A percentile compares a stretch with the other conserved stretches of the same genome.
Evolutionary conservation across 2,888 invertebrate species (phyloP).

Genomic region (Cheilosia variabilis): DNA sequence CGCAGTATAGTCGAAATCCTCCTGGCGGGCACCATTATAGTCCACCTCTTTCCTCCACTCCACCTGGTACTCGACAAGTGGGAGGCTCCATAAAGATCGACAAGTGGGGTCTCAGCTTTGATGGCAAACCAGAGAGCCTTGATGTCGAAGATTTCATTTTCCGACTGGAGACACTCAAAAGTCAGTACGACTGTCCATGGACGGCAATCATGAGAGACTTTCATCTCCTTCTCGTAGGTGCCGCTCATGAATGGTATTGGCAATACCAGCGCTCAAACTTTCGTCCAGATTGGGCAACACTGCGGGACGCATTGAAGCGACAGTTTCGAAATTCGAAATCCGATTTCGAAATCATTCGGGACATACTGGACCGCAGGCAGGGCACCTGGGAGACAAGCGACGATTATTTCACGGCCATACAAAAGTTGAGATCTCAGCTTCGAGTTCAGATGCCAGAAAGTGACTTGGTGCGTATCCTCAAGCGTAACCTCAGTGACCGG

Average conservation of each 20-base stretch:
- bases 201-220: too few relatives aligned
- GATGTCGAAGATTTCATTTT: not conserved
- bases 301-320: not conserved
- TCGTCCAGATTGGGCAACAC: not conserved
- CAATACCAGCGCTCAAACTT: not conserved
- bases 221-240: too few relatives aligned
- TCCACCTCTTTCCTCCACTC: too few relatives aligned
- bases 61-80: too few relatives aligned
- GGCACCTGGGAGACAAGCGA: too few relatives aligned
- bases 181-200: not conserved
- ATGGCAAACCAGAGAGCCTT: not conserved
- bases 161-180: too few relatives aligned
- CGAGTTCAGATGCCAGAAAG: too few relatives aligned
- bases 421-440: too few relatives aligned
- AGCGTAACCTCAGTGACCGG: not conserved
- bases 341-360: too few relatives aligned
- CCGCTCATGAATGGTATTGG: not conserved
- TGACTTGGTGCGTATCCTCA: not conserved
- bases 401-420: too few relatives aligned
- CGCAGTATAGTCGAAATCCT: too few relatives aligned
- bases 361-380: not conserved
- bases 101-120: constrained; percentile 4
- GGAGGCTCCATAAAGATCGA: not conserved
- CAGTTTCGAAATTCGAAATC: constrained; percentile 1
- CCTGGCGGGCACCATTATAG: too few relatives aligned